These are phyloP conservation scores for Pasiphila rectangulata DNA, from an alignment of 2,888 invertebrate genomes.

Conservation along the genomic window DNA sequence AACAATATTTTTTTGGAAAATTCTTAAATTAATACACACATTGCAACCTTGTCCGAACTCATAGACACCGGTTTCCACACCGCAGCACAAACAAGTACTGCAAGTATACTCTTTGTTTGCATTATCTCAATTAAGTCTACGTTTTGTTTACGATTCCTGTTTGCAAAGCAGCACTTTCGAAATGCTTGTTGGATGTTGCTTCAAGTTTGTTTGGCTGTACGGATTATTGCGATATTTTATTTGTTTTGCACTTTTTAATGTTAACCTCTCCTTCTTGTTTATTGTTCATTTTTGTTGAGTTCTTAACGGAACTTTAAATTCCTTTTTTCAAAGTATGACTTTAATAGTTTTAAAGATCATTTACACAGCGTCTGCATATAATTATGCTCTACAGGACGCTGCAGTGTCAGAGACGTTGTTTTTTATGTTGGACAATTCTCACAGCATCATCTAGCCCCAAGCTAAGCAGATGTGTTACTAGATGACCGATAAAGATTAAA, in stretches of 20 bases:
- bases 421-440: too few relatives aligned
- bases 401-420: too few relatives aligned
- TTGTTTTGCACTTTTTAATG: not conserved
- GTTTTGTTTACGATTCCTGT: slow-evolving; percentile 63
- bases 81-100: slow-evolving; percentile 26
- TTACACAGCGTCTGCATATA: too few relatives aligned
- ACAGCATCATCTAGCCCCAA: too few relatives aligned
- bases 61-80: slow-evolving; percentile 8
- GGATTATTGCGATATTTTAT: slow-evolving; percentile 13
- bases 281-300: too few relatives aligned
- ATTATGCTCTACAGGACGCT: too few relatives aligned
- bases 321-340: too few relatives aligned
- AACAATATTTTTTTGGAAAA: not conserved
- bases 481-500: too few relatives aligned
- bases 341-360: too few relatives aligned
- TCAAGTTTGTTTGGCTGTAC: slow-evolving; percentile 20
- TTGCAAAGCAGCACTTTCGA: slow-evolving; percentile 61
- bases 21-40: not conserved
- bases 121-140: slow-evolving; percentile 76
- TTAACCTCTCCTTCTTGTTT: too few relatives aligned
- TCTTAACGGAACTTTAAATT: too few relatives aligned
- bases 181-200: slow-evolving; percentile 53
- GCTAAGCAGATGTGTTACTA: too few relatives aligned
- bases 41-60: not conserved
- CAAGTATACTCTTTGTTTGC: slow-evolving; percentile 66